A percentile compares a stretch with the other conserved stretches of the same genome.
Evolutionary conservation across 2,113 vertebrate genomes (phyloP).

Genomic region (Mobula hypostoma): DNA sequence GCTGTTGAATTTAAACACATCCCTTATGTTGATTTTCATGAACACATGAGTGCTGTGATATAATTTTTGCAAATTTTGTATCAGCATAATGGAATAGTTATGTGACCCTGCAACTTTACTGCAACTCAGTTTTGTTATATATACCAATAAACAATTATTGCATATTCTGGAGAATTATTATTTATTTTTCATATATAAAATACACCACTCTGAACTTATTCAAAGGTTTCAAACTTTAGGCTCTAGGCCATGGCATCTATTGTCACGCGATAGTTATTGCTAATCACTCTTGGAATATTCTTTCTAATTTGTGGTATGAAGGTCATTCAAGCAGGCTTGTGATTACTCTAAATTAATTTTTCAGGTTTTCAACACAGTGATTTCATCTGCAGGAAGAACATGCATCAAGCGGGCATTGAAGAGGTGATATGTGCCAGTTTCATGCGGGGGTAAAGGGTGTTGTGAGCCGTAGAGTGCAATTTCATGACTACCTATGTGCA

Average conservation of each 20-base stretch:
- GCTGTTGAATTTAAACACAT: background rate
- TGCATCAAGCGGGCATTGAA: no score
- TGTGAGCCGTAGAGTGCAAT: no score
- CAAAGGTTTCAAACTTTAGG: no score
- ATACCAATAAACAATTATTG: background rate
- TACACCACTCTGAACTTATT: background rate
- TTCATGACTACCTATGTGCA: no score
- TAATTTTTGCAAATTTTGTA: background rate
- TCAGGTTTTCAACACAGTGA: no score
- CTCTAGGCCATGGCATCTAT: background rate
- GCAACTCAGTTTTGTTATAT: background rate
- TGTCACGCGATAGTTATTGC: background rate
- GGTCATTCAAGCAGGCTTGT: no score
- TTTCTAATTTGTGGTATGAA: background rate
- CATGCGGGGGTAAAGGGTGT: no score
- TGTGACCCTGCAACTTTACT: background rate
- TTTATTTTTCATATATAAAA: background rate
- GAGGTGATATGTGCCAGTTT: no score
- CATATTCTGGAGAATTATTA: background rate
- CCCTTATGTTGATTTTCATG: background rate
- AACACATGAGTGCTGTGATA: background rate
- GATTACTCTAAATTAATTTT: no score
- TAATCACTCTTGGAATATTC: background rate
- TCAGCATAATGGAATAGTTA: background rate
- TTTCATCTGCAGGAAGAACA: no score